Evolutionary conservation across 1,140 invertebrate species (phyloP).

Genomic region (Drosophila santomea): DNA sequence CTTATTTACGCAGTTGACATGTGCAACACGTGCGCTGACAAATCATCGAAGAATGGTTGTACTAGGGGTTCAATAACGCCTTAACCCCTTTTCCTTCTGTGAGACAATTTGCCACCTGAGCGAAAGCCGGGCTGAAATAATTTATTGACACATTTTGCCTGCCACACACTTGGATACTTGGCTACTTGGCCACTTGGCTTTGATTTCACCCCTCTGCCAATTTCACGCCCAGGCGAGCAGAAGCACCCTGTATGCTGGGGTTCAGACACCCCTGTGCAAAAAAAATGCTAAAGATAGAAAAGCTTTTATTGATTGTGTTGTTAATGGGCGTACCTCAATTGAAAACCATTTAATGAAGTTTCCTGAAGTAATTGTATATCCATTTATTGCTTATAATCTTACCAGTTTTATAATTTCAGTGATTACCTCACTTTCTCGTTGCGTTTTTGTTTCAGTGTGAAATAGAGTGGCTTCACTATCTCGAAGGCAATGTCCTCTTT

Average conservation of each 20-base stretch:
- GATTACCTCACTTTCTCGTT: no score
- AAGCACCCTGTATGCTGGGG: constrained; percentile 44
- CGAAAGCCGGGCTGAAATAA: constrained; percentile 48
- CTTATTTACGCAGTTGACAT: constrained; percentile 73
- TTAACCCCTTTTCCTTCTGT: constrained; percentile 47
- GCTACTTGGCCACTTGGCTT: constrained; percentile 57
- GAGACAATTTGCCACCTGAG: constrained; percentile 79
- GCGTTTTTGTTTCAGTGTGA: neutral
- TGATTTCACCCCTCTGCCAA: constrained; percentile 45
- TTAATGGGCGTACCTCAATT: no score
- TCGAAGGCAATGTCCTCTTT: constrained; percentile 44
- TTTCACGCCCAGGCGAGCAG: constrained; percentile 64
- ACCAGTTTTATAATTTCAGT: no score
- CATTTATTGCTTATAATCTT: no score
- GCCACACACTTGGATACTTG: constrained; percentile 31
- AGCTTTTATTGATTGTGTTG: no score
- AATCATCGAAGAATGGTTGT: constrained; percentile 41
- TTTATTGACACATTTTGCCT: constrained; percentile 76
- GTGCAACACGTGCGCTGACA: constrained; percentile 75
- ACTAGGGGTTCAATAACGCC: constrained; percentile 1
- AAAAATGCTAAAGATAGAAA: neutral
- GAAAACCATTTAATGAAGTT: no score
- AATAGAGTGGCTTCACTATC: constrained; percentile 13
- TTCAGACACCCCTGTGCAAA: constrained; percentile 34
- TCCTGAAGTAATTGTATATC: no score